phyloP scores from a whole-genome alignment of 2,888 invertebrate genomes.

The Corbicula japonica region DNA sequence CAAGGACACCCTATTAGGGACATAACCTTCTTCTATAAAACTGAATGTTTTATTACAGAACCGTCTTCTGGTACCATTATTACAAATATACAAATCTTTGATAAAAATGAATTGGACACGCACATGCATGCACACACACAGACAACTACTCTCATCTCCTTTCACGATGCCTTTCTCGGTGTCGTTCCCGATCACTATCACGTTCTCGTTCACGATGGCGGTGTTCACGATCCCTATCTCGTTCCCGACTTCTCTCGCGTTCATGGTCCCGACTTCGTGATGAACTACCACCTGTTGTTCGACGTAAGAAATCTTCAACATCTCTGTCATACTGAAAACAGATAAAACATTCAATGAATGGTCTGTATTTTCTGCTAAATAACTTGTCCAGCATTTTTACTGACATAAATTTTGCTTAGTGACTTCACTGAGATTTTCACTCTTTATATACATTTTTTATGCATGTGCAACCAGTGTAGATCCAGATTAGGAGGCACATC shows the following conservation, averaged over 20 bases:
- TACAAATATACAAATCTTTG: not conserved
- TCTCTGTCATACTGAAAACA: constrained; percentile 92
- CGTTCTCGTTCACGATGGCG: constrained; percentile 72
- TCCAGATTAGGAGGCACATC: no score
- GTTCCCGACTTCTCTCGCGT: constrained; percentile 72
- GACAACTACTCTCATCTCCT: constrained; percentile 46
- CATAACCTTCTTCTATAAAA: not conserved
- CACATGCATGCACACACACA: not conserved
- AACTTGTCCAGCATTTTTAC: no score
- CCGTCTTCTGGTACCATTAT: not conserved
- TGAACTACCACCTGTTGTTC: constrained; percentile 88
- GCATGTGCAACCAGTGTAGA: no score
- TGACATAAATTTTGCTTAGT: no score
- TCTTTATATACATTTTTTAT: no score
- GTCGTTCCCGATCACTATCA: constrained; percentile 64
- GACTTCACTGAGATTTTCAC: no score
- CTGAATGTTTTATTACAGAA: not conserved
- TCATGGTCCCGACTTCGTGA: constrained; percentile 69
- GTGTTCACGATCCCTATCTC: constrained; percentile 72
- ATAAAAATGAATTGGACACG: not conserved
- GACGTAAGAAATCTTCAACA: constrained; percentile 95
- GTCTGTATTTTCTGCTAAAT: no score
- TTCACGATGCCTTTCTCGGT: constrained; percentile 56
- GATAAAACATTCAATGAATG: no score
- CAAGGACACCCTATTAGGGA: no score